Evolutionary conservation across 2,888 invertebrate species (phyloP).

Genomic region (Conchocele bisecta): DNA sequence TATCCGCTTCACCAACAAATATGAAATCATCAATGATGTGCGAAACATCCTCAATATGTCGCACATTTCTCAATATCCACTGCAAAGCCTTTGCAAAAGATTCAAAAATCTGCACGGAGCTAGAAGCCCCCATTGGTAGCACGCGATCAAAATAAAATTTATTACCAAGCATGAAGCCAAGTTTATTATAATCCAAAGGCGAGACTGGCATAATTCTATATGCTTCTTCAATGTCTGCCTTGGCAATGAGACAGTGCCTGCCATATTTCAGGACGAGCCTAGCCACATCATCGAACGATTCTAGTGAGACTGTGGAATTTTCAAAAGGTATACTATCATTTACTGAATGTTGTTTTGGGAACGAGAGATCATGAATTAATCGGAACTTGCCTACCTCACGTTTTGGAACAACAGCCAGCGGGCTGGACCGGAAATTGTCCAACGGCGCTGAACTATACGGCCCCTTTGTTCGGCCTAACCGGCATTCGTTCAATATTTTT

Average conservation of each 20-base stretch:
- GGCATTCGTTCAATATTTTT: constrained; percentile 24
- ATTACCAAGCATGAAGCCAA: constrained; percentile 43
- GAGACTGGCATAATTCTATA: constrained; percentile 53
- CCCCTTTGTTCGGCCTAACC: constrained; percentile 10
- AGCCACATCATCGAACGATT: constrained; percentile 22
- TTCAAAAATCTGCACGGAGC: constrained; percentile 16
- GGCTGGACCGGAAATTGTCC: constrained; percentile 31
- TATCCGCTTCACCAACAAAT: constrained; percentile 8
- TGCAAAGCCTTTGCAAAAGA: constrained; percentile 19
- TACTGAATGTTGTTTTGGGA: too few relatives aligned
- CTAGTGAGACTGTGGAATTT: background rate
- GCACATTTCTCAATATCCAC: constrained; percentile 18
- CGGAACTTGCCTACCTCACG: constrained; percentile 6
- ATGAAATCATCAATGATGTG: constrained; percentile 43
- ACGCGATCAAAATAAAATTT: constrained; percentile 26
- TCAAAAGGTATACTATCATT: constrained; percentile 1
- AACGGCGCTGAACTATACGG: constrained; percentile 34
- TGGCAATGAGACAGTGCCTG: constrained; percentile 28
- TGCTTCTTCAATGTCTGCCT: constrained; percentile 52
- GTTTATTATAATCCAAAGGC: constrained; percentile 39
- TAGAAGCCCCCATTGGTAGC: constrained; percentile 25
- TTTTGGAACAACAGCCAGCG: constrained; percentile 47
- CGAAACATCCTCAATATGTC: constrained; percentile 9
- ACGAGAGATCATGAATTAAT: constrained; percentile 50
- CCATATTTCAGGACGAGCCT: constrained; percentile 25